Conservation (phyloP, 2,113 vertebrate genomes). For the Saguinus midas region DNA sequence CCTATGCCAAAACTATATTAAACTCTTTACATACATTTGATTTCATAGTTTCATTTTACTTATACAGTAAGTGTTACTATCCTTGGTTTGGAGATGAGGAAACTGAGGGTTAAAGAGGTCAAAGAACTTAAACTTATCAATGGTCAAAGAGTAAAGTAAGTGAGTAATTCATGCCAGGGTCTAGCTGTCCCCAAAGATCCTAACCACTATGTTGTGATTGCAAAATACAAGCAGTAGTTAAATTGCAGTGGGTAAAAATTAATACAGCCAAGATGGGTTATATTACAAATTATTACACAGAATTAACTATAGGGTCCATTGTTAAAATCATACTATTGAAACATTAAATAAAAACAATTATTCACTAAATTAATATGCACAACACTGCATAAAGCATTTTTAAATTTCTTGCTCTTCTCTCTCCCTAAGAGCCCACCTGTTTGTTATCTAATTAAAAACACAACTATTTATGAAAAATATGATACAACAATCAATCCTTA, state of each 20-base stretch:
- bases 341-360: not conserved
- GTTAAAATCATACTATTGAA: not conserved
- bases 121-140: not conserved
- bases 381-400: not conserved
- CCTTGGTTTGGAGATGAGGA: not conserved
- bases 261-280: not conserved
- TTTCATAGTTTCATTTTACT: not conserved
- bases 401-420: not conserved
- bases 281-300: not conserved
- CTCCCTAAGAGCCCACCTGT: not conserved
- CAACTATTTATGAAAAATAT: constrained; percentile 22
- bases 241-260: not conserved
- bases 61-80: not conserved
- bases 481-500: not conserved
- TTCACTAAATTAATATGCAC: not conserved
- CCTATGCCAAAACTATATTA: not conserved
- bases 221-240: not conserved
- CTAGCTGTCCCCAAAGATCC: not conserved
- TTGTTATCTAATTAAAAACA: not conserved
- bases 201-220: not conserved
- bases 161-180: not conserved
- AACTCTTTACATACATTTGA: not conserved
- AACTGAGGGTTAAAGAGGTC: not conserved
- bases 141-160: not conserved
- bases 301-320: not conserved